These are phyloP conservation scores for Melanerpes aurifrons DNA, from an alignment of 2,113 vertebrate genomes.

Conservation along the genomic window DNA sequence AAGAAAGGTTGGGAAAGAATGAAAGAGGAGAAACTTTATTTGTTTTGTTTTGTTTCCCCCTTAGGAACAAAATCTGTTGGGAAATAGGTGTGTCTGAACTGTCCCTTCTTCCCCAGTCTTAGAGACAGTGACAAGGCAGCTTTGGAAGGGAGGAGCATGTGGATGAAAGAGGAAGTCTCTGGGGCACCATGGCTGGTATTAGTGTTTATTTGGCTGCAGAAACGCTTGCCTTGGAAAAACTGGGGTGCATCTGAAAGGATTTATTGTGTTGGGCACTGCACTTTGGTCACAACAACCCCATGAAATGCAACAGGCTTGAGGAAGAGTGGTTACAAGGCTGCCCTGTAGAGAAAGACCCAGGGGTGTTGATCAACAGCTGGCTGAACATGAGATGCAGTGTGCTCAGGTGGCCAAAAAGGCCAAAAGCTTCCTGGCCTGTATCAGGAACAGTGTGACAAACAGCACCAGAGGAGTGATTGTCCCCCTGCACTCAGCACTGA, in stretches of 20 bases:
- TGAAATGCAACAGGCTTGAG: no score
- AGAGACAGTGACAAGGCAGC: background rate
- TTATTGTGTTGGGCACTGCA: background rate
- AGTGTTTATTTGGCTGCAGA: slow-evolving; percentile 36
- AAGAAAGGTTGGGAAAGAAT: background rate
- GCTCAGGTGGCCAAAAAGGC: no score
- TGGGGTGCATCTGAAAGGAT: background rate
- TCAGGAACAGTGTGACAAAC: no score
- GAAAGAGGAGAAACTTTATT: background rate
- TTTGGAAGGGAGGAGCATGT: background rate
- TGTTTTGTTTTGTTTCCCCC: background rate
- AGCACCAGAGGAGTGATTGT: no score
- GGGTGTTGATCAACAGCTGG: no score
- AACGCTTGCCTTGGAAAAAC: background rate
- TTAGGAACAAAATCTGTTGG: background rate
- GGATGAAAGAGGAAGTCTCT: slow-evolving; percentile 4
- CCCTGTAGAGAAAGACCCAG: no score
- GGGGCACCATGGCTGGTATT: background rate
- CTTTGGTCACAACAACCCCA: no score
- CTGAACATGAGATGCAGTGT: no score
- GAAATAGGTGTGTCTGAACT: background rate
- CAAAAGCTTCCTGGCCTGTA: no score
- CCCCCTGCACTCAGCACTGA: no score
- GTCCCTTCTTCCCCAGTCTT: background rate
- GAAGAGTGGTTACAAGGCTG: no score